phyloP scores from a whole-genome alignment of 1,140 invertebrate species.

The Heliothis virescens region DNA sequence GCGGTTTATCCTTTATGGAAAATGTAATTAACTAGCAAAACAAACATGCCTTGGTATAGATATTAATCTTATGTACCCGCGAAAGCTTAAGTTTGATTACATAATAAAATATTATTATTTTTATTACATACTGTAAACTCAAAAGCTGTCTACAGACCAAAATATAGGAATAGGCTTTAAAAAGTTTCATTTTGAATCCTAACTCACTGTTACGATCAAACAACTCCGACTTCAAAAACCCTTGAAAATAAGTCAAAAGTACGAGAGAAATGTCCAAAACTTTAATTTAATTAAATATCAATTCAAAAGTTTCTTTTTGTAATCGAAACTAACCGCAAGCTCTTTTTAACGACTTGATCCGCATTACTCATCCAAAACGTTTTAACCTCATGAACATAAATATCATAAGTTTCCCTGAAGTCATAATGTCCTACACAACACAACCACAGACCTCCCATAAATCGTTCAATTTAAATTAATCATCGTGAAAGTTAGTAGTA shows the following conservation, averaged over 20 bases:
- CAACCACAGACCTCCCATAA: slow-evolving; percentile 27
- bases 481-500: slow-evolving; percentile 28
- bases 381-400: slow-evolving; percentile 10
- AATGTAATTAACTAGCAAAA: no score
- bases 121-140: no score
- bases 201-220: no score
- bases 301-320: background rate
- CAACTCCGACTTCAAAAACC: no score
- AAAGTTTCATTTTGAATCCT: no score
- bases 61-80: no score
- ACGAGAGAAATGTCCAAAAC: background rate
- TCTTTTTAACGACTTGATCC: slow-evolving; percentile 4
- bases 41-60: no score
- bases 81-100: no score
- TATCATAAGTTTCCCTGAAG: slow-evolving; percentile 24
- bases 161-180: no score
- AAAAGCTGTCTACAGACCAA: no score
- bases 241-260: no score
- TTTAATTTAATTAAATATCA: background rate
- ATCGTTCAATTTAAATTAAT: slow-evolving; percentile 39
- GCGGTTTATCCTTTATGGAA: background rate
- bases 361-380: slow-evolving; percentile 14
- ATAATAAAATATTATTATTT: no score
- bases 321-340: slow-evolving; percentile 12
- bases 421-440: slow-evolving; percentile 19